Conservation (phyloP, 2,888 invertebrate genomes). For the Aphrophora alni region DNA sequence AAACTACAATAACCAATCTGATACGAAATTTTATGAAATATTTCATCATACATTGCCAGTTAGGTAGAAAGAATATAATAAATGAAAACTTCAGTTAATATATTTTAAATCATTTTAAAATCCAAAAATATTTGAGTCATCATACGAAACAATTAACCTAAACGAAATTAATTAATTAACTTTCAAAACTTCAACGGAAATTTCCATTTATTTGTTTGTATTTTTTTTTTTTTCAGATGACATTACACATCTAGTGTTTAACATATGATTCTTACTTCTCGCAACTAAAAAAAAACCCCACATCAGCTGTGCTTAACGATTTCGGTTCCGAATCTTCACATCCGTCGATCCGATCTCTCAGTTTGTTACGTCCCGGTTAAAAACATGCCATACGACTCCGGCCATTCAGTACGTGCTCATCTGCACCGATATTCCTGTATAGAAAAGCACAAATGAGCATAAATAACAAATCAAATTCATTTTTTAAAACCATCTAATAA, state of each 20-base stretch:
- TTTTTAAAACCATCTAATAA: no score
- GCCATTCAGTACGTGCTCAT: neutral
- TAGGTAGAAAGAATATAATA: neutral
- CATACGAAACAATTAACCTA: neutral
- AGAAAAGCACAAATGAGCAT: neutral
- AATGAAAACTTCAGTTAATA: neutral
- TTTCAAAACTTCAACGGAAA: neutral
- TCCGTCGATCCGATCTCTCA: neutral
- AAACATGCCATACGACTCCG: neutral
- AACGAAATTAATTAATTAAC: neutral
- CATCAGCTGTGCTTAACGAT: neutral
- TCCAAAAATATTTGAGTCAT: neutral
- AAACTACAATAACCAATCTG: no score
- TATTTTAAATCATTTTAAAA: neutral
- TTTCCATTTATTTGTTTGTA: conserved; percentile 6
- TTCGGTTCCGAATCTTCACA: neutral
- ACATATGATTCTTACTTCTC: neutral
- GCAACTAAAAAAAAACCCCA: neutral
- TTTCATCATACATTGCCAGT: no score
- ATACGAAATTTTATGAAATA: no score
- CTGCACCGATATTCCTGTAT: neutral
- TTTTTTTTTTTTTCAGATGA: neutral
- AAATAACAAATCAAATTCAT: neutral
- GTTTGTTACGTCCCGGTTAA: neutral
- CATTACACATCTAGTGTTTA: conserved; percentile 5